Conservation (phyloP, 2,888 invertebrate genomes). For the Anthophora plumipes region DNA sequence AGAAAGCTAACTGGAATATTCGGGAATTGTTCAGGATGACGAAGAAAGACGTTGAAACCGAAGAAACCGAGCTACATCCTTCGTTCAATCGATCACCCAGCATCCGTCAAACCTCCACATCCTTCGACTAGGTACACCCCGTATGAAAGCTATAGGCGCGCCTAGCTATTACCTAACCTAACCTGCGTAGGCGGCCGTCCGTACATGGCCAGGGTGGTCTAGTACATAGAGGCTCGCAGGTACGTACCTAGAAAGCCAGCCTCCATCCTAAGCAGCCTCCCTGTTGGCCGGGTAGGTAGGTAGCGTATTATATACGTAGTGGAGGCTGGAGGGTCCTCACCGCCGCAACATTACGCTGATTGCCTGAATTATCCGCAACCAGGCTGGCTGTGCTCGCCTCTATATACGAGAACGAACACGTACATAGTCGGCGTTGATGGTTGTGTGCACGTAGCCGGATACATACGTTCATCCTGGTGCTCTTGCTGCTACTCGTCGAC, state of each 20-base stretch:
- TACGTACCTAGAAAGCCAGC: conserved; percentile 69
- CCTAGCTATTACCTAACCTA: conserved; percentile 64
- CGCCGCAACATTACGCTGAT: conserved; percentile 84
- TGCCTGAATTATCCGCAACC: conserved; percentile 84
- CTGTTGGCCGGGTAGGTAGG: conserved; percentile 61
- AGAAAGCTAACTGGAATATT: no score
- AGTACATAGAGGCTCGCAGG: conserved; percentile 61
- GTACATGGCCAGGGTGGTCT: conserved; percentile 52
- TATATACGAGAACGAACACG: conserved; percentile 52
- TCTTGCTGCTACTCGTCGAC: conserved; percentile 47
- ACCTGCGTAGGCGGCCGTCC: conserved; percentile 49
- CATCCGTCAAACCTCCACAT: conserved; percentile 1
- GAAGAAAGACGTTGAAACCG: not conserved
- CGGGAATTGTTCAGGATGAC: no score
- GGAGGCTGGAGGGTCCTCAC: conserved; percentile 81
- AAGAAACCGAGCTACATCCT: not conserved
- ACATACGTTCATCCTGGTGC: conserved; percentile 26
- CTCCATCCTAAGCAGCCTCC: conserved; percentile 58
- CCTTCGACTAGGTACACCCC: conserved; percentile 57
- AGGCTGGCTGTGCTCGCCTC: conserved; percentile 65
- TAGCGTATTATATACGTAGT: conserved; percentile 72
- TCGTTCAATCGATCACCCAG: conserved; percentile 13
- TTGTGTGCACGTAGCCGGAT: no score
- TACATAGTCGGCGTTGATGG: not conserved
- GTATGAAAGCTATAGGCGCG: conserved; percentile 60